These are phyloP conservation scores for Melanostoma scalare DNA, from an alignment of 2,888 invertebrate species.

Conservation along the genomic window DNA sequence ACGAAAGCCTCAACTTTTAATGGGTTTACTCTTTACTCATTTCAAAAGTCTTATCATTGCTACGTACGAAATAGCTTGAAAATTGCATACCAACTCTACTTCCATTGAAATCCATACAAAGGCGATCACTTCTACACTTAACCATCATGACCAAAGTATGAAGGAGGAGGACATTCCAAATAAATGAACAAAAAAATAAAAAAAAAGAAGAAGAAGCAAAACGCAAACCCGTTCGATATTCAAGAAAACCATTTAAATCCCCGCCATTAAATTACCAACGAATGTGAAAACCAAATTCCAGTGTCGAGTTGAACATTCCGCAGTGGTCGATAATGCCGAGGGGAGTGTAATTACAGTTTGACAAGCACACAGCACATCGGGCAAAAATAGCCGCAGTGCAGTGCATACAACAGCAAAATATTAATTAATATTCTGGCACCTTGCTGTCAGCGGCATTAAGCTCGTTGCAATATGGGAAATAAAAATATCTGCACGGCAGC, in stretches of 20 bases:
- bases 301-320: conserved; percentile 56
- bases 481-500: conserved; percentile 72
- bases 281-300: conserved; percentile 68
- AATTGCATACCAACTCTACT: conserved; percentile 21
- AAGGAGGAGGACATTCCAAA: conserved; percentile 31
- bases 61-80: conserved; percentile 22
- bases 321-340: conserved; percentile 43
- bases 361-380: conserved; percentile 14
- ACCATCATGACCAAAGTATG: neutral
- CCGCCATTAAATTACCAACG: conserved; percentile 66
- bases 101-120: conserved; percentile 49
- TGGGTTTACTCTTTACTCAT: neutral
- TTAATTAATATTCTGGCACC: conserved; percentile 82
- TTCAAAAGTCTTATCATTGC: conserved; percentile 18
- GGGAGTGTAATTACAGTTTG: conserved; percentile 61
- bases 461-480: conserved; percentile 74
- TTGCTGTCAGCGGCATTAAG: conserved; percentile 74
- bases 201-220: conserved; percentile 5
- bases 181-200: conserved; percentile 1
- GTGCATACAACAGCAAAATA: conserved; percentile 75
- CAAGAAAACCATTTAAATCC: conserved; percentile 63
- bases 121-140: conserved; percentile 17
- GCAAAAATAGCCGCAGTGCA: conserved; percentile 30
- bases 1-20: neutral
- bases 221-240: conserved; percentile 32